A percentile compares a stretch with the other conserved stretches of the same genome.
These are phyloP conservation scores for Cabera pusaria DNA, from an alignment of 2,888 invertebrate species.

Conservation along the genomic window DNA sequence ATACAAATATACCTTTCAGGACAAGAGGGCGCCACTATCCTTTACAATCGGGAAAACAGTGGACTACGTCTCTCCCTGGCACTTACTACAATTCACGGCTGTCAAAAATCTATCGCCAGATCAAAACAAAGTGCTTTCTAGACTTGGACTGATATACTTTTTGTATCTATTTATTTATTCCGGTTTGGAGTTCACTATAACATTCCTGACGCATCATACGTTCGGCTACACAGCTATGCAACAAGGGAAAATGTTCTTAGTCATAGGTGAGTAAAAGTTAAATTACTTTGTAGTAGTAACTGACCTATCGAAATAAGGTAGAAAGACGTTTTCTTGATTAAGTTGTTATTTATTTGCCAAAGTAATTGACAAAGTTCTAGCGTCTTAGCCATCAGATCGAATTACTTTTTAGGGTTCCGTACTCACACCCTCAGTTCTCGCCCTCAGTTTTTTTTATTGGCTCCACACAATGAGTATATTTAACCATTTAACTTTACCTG, in stretches of 20 bases:
- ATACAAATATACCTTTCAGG: too few species aligned
- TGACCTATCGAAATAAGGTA: slow-evolving; percentile 2
- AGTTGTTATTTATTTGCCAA: too few species aligned
- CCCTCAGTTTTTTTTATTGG: too few species aligned
- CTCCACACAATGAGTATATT: too few species aligned
- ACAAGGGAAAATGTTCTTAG: slow-evolving; percentile 98
- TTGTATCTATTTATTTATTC: slow-evolving; percentile 97
- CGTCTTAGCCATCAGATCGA: too few species aligned
- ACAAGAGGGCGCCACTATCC: slow-evolving; percentile 87
- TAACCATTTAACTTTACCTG: too few species aligned
- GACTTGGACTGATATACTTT: slow-evolving; percentile 91
- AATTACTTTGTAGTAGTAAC: background rate
- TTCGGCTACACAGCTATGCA: slow-evolving; percentile 97
- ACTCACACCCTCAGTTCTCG: too few species aligned
- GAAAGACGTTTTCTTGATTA: too few species aligned
- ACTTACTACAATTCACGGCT: slow-evolving; percentile 84
- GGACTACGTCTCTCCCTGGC: slow-evolving; percentile 71
- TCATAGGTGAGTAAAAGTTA: slow-evolving; percentile 87
- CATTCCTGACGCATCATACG: slow-evolving; percentile 96
- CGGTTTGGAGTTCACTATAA: slow-evolving; percentile 98
- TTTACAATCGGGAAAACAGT: slow-evolving; percentile 86
- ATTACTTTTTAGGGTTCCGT: too few species aligned
- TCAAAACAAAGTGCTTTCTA: slow-evolving; percentile 86
- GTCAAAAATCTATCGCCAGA: slow-evolving; percentile 85
- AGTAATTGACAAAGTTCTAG: too few species aligned